Conservation (phyloP, 2,888 invertebrate species). For the Eurytoma adleriae region DNA sequence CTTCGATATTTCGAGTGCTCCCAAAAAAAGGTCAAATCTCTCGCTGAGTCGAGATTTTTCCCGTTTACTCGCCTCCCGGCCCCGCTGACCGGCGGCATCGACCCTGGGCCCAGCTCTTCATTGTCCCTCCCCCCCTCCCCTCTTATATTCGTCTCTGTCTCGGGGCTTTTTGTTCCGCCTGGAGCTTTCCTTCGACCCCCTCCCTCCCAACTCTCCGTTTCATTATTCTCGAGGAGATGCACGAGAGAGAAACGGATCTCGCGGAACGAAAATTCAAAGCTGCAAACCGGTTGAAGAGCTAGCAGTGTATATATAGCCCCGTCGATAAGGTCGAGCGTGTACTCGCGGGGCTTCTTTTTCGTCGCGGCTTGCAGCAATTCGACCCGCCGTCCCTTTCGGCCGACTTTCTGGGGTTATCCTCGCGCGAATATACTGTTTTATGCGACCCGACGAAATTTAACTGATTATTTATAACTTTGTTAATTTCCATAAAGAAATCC, state of each 20-base stretch:
- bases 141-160: conserved; percentile 1
- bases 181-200: too few species aligned
- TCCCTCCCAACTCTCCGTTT: too few species aligned
- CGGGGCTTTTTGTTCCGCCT: too few species aligned
- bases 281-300: conserved; percentile 28
- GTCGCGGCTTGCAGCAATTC: too few species aligned
- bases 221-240: not conserved
- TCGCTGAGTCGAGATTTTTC: too few species aligned
- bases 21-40: too few species aligned
- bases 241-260: not conserved
- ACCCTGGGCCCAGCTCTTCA: not conserved
- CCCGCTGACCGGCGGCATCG: not conserved
- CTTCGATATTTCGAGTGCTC: too few species aligned
- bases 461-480: too few species aligned
- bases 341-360: not conserved
- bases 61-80: not conserved
- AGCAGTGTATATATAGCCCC: not conserved
- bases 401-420: not conserved
- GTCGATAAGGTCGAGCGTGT: conserved; percentile 4
- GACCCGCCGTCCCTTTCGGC: not conserved
- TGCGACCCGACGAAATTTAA: too few species aligned
- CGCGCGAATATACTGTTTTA: not conserved
- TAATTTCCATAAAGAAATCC: too few species aligned
- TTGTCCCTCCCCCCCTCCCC: not conserved
- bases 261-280: conserved; percentile 8